A percentile compares a stretch with the other conserved stretches of the same genome.
Evolutionary conservation across 2,797 vertebrate species (phyloP).

Genomic region (Ceyx erithaca): DNA sequence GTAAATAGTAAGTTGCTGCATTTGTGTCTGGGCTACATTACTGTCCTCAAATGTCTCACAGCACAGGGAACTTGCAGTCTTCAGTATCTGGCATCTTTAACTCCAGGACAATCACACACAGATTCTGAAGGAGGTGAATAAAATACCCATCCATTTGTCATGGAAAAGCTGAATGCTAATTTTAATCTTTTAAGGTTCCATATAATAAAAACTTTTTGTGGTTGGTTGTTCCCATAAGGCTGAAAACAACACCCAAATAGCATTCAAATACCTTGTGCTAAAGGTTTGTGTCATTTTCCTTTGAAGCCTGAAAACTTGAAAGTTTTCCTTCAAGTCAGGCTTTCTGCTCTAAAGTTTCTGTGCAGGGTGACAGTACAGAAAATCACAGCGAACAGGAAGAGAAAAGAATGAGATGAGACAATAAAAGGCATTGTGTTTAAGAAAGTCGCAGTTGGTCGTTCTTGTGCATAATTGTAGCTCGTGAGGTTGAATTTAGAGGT

Average conservation of each 20-base stretch:
- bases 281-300: not conserved
- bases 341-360: conserved; percentile 22
- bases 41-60: not conserved
- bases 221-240: not conserved
- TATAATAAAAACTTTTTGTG: not conserved
- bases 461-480: conserved; percentile 50
- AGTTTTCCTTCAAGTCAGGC: not conserved
- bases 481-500: conserved; percentile 64
- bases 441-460: conserved; percentile 1
- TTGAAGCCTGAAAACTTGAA: not conserved
- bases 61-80: not conserved
- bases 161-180: not conserved
- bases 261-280: not conserved
- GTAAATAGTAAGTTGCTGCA: not conserved
- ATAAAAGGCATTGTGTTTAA: conserved; percentile 49
- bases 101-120: fast-evolving
- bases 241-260: not conserved
- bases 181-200: not conserved
- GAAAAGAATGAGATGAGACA: conserved; percentile 78
- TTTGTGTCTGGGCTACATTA: not conserved
- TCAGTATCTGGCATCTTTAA: not conserved
- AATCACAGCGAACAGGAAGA: conserved; percentile 28
- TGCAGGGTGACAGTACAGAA: conserved; percentile 42
- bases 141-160: not conserved
- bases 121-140: not conserved